Evolutionary conservation across 2,797 vertebrate species (phyloP), one percentile per base, ranked within the genome.

Genomic region (Sardinella longiceps): DNA sequence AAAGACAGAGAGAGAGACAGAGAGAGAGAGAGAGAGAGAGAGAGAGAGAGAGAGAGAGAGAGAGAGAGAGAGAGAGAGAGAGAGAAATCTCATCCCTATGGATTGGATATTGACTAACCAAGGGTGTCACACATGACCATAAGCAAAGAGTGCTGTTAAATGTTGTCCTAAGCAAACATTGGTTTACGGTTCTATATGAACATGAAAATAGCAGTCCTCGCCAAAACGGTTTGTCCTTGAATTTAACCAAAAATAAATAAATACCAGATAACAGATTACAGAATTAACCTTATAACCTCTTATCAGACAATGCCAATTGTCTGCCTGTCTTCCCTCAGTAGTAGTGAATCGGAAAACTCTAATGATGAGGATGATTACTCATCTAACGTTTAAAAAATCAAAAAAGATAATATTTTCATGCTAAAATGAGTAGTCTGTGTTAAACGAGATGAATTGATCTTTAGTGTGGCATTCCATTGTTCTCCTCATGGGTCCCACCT

Each of bases 1-100:
- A 92, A 92, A 91, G 23, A 60, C 9, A n/a, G 12, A n/a, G 4
- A 51, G 50, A 56, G 50, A 50, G 5, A 50, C 6, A 50, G 43
- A 28, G 43, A 33, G 25, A 66, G 60, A 10, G 60, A 28, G 23
- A 10, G 60, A 28, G 60, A 28, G n/a, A 28, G 60, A 33, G 15
- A 37, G 14, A 0, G 28, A 2, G 11, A 3, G 18, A 4, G 15
- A 18, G 58, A n/a, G 58, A n/a, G 58, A n/a, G 11, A n/a, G 58
- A n/a, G 58, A 3, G 58, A n/a, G 58, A n/a, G 23, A 60, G 2
- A 25, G 14, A 60, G 56, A 10, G 20, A 60, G 58, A 60, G 10
- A 60, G 58, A 60, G 25, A 77, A 43, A 43, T 77, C 70, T 37
- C 70, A 77, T 39, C 18, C 39, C 33, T 39, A 2, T 23, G 18